phyloP scores from a whole-genome alignment of 2,113 vertebrate genomes.

The Sturnus vulgaris region DNA sequence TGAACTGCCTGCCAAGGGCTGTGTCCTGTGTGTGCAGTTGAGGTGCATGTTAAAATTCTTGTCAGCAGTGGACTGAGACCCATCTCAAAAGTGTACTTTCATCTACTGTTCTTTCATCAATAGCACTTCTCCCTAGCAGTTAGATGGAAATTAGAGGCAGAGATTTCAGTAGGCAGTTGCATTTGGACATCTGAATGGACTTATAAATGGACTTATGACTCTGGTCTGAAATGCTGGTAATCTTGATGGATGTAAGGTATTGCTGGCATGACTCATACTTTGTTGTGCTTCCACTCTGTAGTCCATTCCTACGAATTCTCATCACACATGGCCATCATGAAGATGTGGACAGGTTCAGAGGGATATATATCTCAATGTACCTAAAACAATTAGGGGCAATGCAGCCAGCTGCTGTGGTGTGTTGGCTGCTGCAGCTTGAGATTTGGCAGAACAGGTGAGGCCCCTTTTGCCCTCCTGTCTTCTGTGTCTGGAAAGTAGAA shows the following conservation, averaged over 20 bases:
- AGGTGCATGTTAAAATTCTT: background rate
- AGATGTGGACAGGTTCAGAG: background rate
- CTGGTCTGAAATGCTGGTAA: background rate
- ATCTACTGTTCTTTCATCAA: background rate
- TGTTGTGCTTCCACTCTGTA: background rate
- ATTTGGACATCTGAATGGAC: background rate
- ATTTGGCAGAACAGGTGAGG: background rate
- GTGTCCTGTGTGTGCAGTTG: background rate
- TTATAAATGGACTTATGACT: background rate
- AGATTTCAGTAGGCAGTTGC: background rate
- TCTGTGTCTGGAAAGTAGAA: background rate
- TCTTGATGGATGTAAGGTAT: background rate
- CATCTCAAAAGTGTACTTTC: background rate
- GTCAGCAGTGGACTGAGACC: background rate
- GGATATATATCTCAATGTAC: background rate
- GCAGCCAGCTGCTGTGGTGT: background rate
- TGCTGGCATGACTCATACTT: background rate
- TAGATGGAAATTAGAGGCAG: background rate
- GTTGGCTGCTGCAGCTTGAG: background rate
- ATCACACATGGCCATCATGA: background rate
- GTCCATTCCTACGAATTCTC: background rate
- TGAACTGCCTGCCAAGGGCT: background rate
- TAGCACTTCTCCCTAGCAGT: background rate
- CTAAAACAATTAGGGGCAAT: background rate
- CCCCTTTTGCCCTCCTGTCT: background rate